Base-by-base conservation (phyloP, 1,140 invertebrate species). In the Aricia agestis region DNA sequence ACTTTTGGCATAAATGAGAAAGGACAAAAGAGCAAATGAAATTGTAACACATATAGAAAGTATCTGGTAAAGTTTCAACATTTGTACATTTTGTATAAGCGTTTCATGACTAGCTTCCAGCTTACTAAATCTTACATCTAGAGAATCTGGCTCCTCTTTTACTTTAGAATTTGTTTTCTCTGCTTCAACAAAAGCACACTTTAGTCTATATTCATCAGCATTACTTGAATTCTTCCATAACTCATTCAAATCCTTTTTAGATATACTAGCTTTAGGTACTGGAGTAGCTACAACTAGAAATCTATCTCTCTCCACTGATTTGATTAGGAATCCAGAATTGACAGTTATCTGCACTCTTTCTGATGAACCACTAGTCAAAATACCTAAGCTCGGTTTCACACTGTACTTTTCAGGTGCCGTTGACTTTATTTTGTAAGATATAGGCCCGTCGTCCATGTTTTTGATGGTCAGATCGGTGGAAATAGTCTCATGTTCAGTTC, bases 381-480 rank as follows among this genome's bases (percentile, higher is more conserved):
- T 71, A 2, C 79, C 78, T 1, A 70, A 73, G 41, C 73, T 78
- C 0, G 80, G 80, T n/a, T 72, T 72, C 2, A 84, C 78, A 31
- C 67, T 57, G 68, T 82, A 82, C 41, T 79, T 80, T 36, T 82
- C 79, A 7, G 81, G 79, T 0, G 78, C 76, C 13, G 78, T 82
- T 6, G 78, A 79, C 19, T 76, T 69, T 32, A 84, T 82, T 82
- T 84, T 82, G 71, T 77, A 84, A n/a, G 80, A 76, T n/a, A 80
- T 63, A 18, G 68, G 7, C 19, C 42, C 72, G 10, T 82, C 76
- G 18, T 81, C 78, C 74, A 75, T 78, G 67, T 82, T 84, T 52
- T 73, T 77, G 32, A 84, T 68, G 0, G 76, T 76, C 41, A 84
- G 71, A 67, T 79, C 77, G 5, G 77, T 63, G 9, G 71, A 75